These are phyloP conservation scores for Hydractinia echinata DNA, from an alignment of 30 jellyfish, hydroid and myxozoan genomes.

Conservation along the genomic window DNA sequence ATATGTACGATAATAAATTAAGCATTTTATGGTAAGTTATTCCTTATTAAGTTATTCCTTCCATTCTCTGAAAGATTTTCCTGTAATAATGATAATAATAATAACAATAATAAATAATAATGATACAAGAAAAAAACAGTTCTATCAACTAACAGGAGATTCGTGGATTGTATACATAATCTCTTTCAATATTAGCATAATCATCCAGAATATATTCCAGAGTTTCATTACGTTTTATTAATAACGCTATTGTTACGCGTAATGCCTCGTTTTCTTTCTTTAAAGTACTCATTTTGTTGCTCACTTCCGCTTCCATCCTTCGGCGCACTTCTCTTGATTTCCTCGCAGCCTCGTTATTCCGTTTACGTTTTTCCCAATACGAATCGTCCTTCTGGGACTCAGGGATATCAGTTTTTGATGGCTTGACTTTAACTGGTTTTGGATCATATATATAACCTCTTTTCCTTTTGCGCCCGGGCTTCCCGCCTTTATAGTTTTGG, in stretches of 20 bases:
- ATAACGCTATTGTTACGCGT: background rate
- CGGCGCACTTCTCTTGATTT: conserved; percentile 14
- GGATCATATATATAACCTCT: conserved; percentile 21
- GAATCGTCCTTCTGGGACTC: background rate
- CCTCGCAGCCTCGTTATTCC: conserved; percentile 28
- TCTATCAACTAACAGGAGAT: too few species aligned
- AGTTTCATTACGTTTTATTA: background rate
- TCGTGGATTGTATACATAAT: too few species aligned
- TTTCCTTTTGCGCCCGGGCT: conserved; percentile 11
- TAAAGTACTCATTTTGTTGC: background rate
- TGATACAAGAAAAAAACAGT: too few species aligned
- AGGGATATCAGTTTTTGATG: background rate
- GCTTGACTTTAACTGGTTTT: conserved; percentile 12
- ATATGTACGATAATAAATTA: too few species aligned
- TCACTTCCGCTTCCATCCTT: background rate
- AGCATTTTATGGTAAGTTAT: too few species aligned
- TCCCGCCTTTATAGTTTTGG: conserved; percentile 11
- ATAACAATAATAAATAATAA: too few species aligned
- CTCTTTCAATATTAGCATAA: background rate
- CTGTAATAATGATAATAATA: too few species aligned
- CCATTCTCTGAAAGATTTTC: too few species aligned
- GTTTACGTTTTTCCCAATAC: conserved; percentile 21
- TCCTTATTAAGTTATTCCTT: too few species aligned
- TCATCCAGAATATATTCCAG: conserved; percentile 8
- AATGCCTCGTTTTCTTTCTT: conserved; percentile 13